A percentile compares a stretch with the other conserved stretches of the same genome.
These are phyloP conservation scores for Cheirogaleus medius DNA, from an alignment of 2,113 vertebrate genomes.

Conservation along the genomic window DNA sequence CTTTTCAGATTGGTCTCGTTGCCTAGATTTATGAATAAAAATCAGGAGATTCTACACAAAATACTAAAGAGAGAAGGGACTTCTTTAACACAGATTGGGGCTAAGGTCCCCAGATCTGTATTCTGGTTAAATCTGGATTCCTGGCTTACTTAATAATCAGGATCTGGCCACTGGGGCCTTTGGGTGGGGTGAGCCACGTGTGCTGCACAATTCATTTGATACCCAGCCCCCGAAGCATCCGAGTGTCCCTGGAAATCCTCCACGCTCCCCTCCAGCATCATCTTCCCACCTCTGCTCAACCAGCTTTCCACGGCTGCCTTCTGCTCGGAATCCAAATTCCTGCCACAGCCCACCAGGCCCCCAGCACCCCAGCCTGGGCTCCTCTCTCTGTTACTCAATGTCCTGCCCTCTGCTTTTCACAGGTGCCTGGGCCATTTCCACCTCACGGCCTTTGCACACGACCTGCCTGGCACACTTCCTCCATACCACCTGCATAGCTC, in stretches of 20 bases:
- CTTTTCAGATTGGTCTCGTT: background rate
- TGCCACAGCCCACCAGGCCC: accelerated
- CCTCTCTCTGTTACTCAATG: background rate
- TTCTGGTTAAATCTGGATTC: background rate
- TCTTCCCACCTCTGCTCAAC: no score
- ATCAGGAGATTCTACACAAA: background rate
- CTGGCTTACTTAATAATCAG: background rate
- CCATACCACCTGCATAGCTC: accelerated
- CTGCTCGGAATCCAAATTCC: accelerated
- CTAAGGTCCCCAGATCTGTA: background rate
- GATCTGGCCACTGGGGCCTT: background rate
- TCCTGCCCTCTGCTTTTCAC: background rate
- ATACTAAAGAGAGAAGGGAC: background rate
- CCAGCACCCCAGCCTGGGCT: background rate
- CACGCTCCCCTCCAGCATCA: accelerated
- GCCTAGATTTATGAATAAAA: background rate
- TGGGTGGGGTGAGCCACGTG: accelerated
- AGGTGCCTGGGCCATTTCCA: accelerated
- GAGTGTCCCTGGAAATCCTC: background rate
- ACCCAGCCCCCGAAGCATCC: accelerated
- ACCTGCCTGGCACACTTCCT: no score
- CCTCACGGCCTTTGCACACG: background rate
- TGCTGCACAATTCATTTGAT: background rate
- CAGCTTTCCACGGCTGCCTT: background rate
- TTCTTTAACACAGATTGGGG: background rate